Conservation (phyloP, 2,888 invertebrate species). For the Sericinus montela region DNA sequence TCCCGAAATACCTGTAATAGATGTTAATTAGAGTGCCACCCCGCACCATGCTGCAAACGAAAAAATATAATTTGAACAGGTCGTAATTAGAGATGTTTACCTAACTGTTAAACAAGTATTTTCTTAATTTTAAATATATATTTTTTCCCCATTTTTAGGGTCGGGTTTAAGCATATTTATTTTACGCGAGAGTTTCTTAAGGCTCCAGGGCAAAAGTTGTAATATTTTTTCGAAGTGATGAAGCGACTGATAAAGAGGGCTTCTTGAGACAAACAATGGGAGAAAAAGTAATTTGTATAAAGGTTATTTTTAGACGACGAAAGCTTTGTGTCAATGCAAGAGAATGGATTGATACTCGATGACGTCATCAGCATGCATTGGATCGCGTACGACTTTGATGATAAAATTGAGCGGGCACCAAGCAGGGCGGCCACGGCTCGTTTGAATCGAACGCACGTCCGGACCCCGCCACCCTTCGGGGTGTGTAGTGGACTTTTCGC, state of each 20-base stretch:
- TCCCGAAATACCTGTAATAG: constrained; percentile 75
- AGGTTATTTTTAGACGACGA: not conserved
- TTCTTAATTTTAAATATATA: constrained; percentile 75
- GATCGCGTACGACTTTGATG: constrained; percentile 28
- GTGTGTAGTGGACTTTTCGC: constrained; percentile 78
- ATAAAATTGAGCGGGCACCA: constrained; percentile 41
- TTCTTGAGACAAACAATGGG: not conserved
- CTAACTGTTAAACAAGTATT: constrained; percentile 77
- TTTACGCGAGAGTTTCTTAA: constrained; percentile 58
- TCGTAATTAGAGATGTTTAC: constrained; percentile 79
- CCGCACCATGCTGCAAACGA: constrained; percentile 56
- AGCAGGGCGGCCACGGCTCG: constrained; percentile 60
- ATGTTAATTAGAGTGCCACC: constrained; percentile 73
- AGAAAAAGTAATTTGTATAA: not conserved
- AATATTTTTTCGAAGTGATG: constrained; percentile 2
- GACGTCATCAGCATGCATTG: constrained; percentile 30
- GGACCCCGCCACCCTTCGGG: constrained; percentile 54
- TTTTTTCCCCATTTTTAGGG: constrained; percentile 63
- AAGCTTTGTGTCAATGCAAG: not conserved
- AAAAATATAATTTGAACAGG: constrained; percentile 76
- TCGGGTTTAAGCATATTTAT: constrained; percentile 77
- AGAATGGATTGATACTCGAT: not conserved
- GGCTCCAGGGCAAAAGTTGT: constrained; percentile 48
- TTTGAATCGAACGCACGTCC: constrained; percentile 78
- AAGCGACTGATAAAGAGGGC: not conserved